Conservation (phyloP, 2,888 invertebrate species). For the Vesta saturnalis region DNA sequence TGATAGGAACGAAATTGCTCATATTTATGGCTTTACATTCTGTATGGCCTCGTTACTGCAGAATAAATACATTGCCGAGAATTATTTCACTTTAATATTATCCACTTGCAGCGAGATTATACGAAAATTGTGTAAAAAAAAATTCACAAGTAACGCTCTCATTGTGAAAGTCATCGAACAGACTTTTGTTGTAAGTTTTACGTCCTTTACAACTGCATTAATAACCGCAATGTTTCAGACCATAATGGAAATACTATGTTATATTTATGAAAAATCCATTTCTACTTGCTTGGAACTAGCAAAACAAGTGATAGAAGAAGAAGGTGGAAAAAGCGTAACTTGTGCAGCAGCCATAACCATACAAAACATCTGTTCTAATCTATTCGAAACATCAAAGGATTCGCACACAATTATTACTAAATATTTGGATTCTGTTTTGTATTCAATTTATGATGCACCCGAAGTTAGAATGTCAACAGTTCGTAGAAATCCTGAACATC, state of each 20-base stretch:
- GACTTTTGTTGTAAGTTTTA: conserved; percentile 22
- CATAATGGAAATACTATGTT: conserved; percentile 8
- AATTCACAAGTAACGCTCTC: background rate
- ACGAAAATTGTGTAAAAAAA: background rate
- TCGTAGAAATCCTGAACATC: conserved; percentile 27
- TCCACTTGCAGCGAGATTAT: background rate
- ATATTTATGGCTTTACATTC: background rate
- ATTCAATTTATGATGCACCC: conserved; percentile 21
- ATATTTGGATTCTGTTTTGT: conserved; percentile 20
- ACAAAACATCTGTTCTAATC: background rate
- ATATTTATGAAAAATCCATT: background rate
- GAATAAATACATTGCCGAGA: background rate
- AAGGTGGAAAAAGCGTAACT: conserved; percentile 5
- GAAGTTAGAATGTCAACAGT: conserved; percentile 20
- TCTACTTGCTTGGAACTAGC: background rate
- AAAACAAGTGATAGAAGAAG: background rate
- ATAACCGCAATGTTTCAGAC: conserved; percentile 10
- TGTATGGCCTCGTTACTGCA: background rate
- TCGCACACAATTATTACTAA: conserved; percentile 8
- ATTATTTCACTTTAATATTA: background rate
- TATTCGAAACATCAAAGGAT: background rate
- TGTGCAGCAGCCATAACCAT: background rate
- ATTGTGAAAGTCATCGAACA: conserved; percentile 8
- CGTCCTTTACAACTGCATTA: background rate
- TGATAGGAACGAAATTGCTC: background rate